Percentiles rank a stretch among this genome's conserved stretches.
Conservation (phyloP, 2,113 vertebrate species). For the Cephalopterus ornatus region DNA sequence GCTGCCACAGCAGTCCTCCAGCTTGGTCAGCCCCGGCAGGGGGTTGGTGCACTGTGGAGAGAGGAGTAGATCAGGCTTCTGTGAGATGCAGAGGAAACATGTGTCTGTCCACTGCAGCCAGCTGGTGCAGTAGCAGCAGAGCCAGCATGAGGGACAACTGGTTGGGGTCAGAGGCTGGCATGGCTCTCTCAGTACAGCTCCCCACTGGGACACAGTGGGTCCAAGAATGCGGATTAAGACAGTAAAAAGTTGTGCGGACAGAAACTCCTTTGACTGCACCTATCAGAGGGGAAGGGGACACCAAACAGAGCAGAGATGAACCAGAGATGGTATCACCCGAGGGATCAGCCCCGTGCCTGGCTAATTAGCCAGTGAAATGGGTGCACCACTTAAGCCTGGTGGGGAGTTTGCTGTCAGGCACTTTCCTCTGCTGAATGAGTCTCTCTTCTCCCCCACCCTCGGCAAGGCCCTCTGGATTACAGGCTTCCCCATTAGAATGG, state of each 20-base stretch:
- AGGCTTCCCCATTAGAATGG: conserved; percentile 23
- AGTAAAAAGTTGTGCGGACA: conserved; percentile 5
- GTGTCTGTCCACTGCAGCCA: fast-evolving
- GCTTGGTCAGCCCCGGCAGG: conserved; percentile 84
- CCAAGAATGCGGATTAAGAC: background rate
- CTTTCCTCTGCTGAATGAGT: conserved; percentile 27
- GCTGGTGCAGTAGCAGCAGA: background rate
- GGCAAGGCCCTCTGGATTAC: conserved; percentile 36
- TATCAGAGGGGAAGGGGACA: background rate
- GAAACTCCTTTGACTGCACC: background rate
- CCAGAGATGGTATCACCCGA: background rate
- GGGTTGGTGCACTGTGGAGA: conserved; percentile 86
- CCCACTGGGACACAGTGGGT: fast-evolving
- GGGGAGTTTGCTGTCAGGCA: background rate
- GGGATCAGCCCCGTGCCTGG: background rate
- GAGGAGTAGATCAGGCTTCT: conserved; percentile 1
- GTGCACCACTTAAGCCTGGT: background rate
- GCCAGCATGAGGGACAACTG: background rate
- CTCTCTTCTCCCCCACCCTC: background rate
- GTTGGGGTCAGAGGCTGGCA: background rate
- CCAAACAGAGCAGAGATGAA: background rate
- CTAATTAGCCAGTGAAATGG: conserved; percentile 7
- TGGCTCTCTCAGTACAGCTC: background rate
- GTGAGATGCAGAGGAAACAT: background rate
- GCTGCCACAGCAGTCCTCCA: conserved; percentile 94